Evolutionary conservation across 2,797 vertebrate species (phyloP).

Genomic region (Loris lydekkerianus): DNA sequence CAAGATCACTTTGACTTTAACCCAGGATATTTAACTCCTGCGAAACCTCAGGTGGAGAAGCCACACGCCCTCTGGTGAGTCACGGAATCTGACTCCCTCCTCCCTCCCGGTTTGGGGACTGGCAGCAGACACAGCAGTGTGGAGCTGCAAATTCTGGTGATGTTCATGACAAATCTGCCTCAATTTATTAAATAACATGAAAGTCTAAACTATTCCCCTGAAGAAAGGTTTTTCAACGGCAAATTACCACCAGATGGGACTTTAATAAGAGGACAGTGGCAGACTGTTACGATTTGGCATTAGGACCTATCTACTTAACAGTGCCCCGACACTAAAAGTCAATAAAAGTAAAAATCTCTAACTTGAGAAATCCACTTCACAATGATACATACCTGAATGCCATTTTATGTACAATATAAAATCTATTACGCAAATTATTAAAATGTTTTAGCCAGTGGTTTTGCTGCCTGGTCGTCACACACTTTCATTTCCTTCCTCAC

Average conservation of each 20-base stretch:
- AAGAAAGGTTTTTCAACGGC: neutral
- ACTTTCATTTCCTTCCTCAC: neutral
- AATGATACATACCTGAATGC: neutral
- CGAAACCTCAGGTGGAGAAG: accelerated
- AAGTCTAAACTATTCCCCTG: neutral
- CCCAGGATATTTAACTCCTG: neutral
- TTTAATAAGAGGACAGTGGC: neutral
- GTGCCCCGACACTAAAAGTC: neutral
- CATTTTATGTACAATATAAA: neutral
- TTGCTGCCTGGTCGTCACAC: neutral
- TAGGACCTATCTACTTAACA: neutral
- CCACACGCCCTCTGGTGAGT: neutral
- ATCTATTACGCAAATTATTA: neutral
- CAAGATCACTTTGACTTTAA: neutral
- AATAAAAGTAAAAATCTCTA: neutral
- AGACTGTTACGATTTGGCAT: neutral
- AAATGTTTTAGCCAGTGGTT: neutral
- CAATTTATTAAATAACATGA: neutral
- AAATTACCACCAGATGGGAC: neutral
- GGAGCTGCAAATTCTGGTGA: neutral
- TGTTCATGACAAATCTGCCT: neutral
- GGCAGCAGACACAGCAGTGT: neutral
- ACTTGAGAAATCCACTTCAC: neutral
- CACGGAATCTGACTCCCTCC: neutral
- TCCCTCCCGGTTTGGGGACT: neutral